Conservation (phyloP, 37 sponge, comb jelly and placozoan species). For the Spongilla lacustris region DNA sequence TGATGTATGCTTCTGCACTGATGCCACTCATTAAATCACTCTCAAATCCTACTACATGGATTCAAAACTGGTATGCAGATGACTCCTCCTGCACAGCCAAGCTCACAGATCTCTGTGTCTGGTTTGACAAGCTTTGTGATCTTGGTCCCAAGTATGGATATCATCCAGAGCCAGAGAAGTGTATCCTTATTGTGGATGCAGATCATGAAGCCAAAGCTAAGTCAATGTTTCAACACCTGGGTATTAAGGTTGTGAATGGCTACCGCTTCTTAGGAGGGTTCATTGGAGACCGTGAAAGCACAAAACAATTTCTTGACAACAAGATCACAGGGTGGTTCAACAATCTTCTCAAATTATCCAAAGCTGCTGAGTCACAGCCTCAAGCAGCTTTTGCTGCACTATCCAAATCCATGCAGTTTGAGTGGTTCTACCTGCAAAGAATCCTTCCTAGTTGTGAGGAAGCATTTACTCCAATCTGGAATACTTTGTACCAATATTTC, state of each 20-base stretch:
- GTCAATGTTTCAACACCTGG: no score
- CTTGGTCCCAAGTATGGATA: slow-evolving; percentile 46
- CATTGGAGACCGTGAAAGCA: slow-evolving; percentile 21
- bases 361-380: slow-evolving; percentile 9
- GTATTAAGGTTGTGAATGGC: no score
- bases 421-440: slow-evolving; percentile 32
- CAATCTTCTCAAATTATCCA: not conserved
- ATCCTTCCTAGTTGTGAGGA: slow-evolving; percentile 16
- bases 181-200: slow-evolving; percentile 10
- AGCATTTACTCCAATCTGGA: slow-evolving; percentile 8
- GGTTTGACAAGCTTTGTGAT: slow-evolving; percentile 15
- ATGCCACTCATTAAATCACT: slow-evolving; percentile 6
- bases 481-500: not conserved
- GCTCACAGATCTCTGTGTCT: slow-evolving; percentile 11
- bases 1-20: slow-evolving; percentile 29
- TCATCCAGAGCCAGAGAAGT: slow-evolving; percentile 40
- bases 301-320: not conserved
- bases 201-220: not conserved
- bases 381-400: slow-evolving; percentile 29
- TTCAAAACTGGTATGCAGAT: slow-evolving; percentile 49
- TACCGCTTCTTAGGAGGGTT: no score
- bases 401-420: slow-evolving; percentile 23
- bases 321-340: not conserved
- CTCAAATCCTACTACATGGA: not conserved
- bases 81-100: slow-evolving; percentile 34